Evolutionary conservation across 1,140 invertebrate genomes (phyloP), one percentile per base, ranked within the genome.

Genomic region (Drosophila asahinai): DNA sequence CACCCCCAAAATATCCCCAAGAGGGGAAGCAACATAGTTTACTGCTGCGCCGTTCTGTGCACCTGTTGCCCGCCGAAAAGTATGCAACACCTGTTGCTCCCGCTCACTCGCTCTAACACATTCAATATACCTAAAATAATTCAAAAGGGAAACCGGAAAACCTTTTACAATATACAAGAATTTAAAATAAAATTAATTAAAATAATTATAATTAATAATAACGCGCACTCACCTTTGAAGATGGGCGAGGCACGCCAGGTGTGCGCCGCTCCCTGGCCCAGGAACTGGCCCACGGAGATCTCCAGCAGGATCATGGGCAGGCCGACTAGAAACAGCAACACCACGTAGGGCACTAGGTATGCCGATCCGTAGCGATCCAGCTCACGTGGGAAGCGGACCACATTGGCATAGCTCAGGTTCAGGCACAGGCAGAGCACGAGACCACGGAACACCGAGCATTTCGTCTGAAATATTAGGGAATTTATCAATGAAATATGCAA

Each of bases 181-280:
- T 11, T 33, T 8, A 11, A 33, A 33, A 27, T 27, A 11, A 12
- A 36, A 36, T 9, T 12, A 36, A 11, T 3, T 11, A 36, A 36
- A 36, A 36, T 11, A 2, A 36, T 33, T 9, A 33, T 33, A 33
- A 33, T 33, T 33, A 25, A 25, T 25, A 25, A 25, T 25, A 0
- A 30, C 27, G 19, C 27, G 1, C 8, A 36, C 79, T 84, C 82
- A 93, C 92, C 92, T 87, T 93, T 93, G 76, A 93, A 92, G 60
- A 93, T 92, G 65, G 92, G 92, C 66, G 92, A 92, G 72, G 92
- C 82, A 9, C 91, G 86, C 92, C 92, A 93, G n/a, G 92, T 92
- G 71, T 93, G 90, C 51, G 92, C 91, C 70, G 92, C 86, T 47
- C 92, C 92, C 73, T 93, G 92, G 25, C 92, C 92, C 68, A 93